phyloP scores from a whole-genome alignment of 2,888 invertebrate species.

The Orchesellides sinensis region DNA sequence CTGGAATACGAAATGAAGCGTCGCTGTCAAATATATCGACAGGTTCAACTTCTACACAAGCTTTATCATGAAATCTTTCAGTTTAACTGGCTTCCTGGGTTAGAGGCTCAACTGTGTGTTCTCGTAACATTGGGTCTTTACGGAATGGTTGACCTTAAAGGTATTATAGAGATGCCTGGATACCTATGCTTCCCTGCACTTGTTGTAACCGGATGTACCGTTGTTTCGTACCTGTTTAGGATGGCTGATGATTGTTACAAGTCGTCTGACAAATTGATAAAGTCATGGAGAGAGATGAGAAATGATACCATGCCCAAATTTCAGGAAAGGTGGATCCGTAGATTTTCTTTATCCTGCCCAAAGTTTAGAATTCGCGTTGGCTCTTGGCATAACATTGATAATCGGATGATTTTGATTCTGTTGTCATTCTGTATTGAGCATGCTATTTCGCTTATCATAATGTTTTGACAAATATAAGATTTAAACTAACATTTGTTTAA shows the following conservation, averaged over 20 bases:
- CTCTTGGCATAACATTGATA: slow-evolving; percentile 55
- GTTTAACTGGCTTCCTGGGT: slow-evolving; percentile 56
- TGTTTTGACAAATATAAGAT: slow-evolving; percentile 45
- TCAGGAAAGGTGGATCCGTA: slow-evolving; percentile 52
- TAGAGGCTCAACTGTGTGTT: slow-evolving; percentile 54
- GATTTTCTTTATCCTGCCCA: slow-evolving; percentile 27
- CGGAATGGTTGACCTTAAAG: slow-evolving; percentile 58
- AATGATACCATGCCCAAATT: slow-evolving; percentile 36
- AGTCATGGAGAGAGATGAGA: slow-evolving; percentile 44
- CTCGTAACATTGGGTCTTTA: slow-evolving; percentile 51
- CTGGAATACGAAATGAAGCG: slow-evolving; percentile 37
- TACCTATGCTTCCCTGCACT: slow-evolving; percentile 57
- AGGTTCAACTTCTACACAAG: slow-evolving; percentile 52
- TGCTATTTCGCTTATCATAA: slow-evolving; percentile 55
- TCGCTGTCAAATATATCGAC: slow-evolving; percentile 37
- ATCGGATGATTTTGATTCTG: slow-evolving; percentile 39
- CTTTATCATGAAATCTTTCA: slow-evolving; percentile 59
- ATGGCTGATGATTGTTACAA: slow-evolving; percentile 49
- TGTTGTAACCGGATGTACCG: slow-evolving; percentile 39
- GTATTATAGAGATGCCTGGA: slow-evolving; percentile 46
- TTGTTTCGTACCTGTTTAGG: slow-evolving; percentile 57
- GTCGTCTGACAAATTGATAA: slow-evolving; percentile 41
- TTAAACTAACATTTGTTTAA: not conserved
- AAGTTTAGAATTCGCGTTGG: slow-evolving; percentile 39
- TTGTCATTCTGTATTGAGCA: slow-evolving; percentile 53